Base-by-base conservation (phyloP, 2,888 invertebrate species). In the Rhorus exstirpatorius region DNA sequence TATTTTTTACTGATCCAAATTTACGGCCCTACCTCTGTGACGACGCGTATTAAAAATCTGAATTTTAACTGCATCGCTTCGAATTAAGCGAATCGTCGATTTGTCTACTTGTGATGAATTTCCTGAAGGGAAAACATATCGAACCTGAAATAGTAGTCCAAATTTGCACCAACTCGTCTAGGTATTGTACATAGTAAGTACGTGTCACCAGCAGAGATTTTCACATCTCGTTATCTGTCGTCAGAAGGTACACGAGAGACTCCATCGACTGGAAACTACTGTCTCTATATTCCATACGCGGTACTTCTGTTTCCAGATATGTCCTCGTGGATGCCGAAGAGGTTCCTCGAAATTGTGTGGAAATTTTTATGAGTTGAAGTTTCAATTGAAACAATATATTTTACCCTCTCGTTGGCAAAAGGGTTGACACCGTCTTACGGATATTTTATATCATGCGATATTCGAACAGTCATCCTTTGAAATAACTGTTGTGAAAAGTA, bases 231-330 rank as follows among this genome's bases (percentile, higher is more conserved):
- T 77, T 49, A 77, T 77, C 31, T 31, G 6, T 31, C 31, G 2
- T 53, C 51, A 12, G 51, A 31, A 41, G 61, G 79, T 53, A 60
- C 41, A 76, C 58, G 88, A 87, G 86, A 86, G 87, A 88, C 87
- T 87, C 89, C 86, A 88, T 90, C 89, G 87, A 79, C 81, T 85
- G 84, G 81, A 84, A 84, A 84, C 79, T 77, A 85, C 84, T 79
- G 80, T 74, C 82, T 84, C 67, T 46, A 51, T 19, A 67, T 60
- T 46, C n/a, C 24, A 6, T 8, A 8, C 46, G 19, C 41, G 55
- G 46, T 49, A 67, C 67, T 76, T 76, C 38, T 58, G 60, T 24
- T 67, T 67, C 49, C 67, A 19, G 12, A 60, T 68, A 31, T 31
- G 26, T 24, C 17, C 35, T 68, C 58, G 58, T 14, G 24, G 3